Percentiles rank a stretch among this genome's conserved stretches.
phyloP scores from a whole-genome alignment of 2,113 vertebrate species.

The Tetraodon nigroviridis region DNA sequence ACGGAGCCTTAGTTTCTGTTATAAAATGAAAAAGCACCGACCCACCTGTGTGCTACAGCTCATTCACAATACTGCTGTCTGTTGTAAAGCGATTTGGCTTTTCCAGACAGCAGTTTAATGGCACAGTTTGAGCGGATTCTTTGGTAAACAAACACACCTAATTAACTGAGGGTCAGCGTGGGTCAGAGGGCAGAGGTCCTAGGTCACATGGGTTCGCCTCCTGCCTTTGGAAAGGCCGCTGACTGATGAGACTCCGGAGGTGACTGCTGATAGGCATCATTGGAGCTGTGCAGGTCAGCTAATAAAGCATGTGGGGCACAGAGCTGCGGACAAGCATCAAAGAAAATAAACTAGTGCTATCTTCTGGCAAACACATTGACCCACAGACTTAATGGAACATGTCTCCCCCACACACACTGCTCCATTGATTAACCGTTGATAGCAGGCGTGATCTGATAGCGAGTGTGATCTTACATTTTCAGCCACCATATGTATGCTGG shows the following conservation, averaged over 20 bases:
- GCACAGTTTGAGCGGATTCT: conserved; percentile 41
- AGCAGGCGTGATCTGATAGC: conserved; percentile 59
- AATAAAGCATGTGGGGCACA: conserved; percentile 53
- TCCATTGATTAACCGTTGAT: conserved; percentile 65
- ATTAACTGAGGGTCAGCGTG: conserved; percentile 49
- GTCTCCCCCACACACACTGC: conserved; percentile 52
- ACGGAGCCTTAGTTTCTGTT: too few relatives aligned
- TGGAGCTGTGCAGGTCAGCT: conserved; percentile 53
- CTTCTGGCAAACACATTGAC: conserved; percentile 66
- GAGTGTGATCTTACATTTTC: conserved; percentile 52
- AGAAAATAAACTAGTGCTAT: conserved; percentile 57
- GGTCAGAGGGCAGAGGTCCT: conserved; percentile 52
- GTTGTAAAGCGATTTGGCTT: conserved; percentile 5
- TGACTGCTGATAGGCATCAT: conserved; percentile 61
- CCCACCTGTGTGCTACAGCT: conserved; percentile 22
- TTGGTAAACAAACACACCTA: conserved; percentile 51
- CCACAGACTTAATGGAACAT: conserved; percentile 57
- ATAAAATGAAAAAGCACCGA: background rate
- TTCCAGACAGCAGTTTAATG: conserved; percentile 18
- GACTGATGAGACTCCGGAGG: conserved; percentile 59
- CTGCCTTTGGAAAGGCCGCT: conserved; percentile 30
- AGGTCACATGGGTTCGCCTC: conserved; percentile 33
- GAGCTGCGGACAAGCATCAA: conserved; percentile 45
- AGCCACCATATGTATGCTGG: conserved; percentile 3
- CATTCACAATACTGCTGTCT: conserved; percentile 18